A percentile compares a stretch with the other conserved stretches of the same genome.
Conservation (phyloP, 2,113 vertebrate genomes). For the Platichthys flesus region DNA sequence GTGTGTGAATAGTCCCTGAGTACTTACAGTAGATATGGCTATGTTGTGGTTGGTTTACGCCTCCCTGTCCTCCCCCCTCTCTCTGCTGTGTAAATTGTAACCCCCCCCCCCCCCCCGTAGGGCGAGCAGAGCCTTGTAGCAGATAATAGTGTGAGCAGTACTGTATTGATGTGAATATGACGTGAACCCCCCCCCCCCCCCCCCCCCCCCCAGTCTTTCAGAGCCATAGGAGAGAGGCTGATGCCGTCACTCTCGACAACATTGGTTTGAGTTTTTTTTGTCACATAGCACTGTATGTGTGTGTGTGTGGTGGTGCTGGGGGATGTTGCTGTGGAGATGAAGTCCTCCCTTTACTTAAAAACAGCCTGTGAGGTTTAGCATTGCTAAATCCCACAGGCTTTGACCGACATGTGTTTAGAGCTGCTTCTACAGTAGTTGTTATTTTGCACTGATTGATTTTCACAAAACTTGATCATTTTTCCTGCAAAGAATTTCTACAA, state of each 20-base stretch:
- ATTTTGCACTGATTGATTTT: slow-evolving; percentile 11
- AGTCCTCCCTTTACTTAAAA: not conserved
- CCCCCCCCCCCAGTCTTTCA: slow-evolving; percentile 5
- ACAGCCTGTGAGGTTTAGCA: not conserved
- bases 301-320: not conserved
- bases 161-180: slow-evolving; percentile 75
- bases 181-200: slow-evolving; percentile 23
- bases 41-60: slow-evolving; percentile 81
- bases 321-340: not conserved
- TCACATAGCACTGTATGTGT: not conserved
- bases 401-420: slow-evolving; percentile 16
- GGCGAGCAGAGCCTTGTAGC: slow-evolving; percentile 81
- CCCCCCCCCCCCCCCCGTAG: slow-evolving; percentile 70
- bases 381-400: slow-evolving; percentile 1
- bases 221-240: slow-evolving; percentile 48
- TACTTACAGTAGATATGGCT: slow-evolving; percentile 87
- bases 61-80: slow-evolving; percentile 8
- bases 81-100: slow-evolving; percentile 70
- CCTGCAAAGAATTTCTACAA: not conserved
- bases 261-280: slow-evolving; percentile 17
- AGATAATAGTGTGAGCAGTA: slow-evolving; percentile 85
- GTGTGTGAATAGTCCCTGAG: slow-evolving; percentile 85
- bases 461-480: slow-evolving; percentile 2
- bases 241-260: slow-evolving; percentile 5
- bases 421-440: slow-evolving; percentile 16